Evolutionary conservation across 1,140 invertebrate species (phyloP).

Genomic region (Paralvinella palmiformis): DNA sequence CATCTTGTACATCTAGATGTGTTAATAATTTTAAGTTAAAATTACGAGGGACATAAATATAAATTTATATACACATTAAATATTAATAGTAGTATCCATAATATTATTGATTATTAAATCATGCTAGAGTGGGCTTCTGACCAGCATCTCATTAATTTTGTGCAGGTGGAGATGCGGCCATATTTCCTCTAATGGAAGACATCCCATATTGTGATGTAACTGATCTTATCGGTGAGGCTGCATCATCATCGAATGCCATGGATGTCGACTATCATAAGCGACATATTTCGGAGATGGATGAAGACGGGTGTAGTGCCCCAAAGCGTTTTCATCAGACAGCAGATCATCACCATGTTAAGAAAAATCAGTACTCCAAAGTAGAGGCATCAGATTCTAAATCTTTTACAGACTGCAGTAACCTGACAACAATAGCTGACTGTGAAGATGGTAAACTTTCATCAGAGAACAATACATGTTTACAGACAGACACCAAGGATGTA

Average conservation of each 20-base stretch:
- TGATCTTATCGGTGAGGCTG: constrained; percentile 1
- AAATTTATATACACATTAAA: background rate
- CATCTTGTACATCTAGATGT: too few relatives aligned
- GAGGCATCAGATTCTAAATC: background rate
- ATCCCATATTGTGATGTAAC: background rate
- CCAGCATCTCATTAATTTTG: background rate
- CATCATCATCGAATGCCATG: background rate
- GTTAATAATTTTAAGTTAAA: too few relatives aligned
- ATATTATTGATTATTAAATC: background rate
- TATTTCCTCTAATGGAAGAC: constrained; percentile 59
- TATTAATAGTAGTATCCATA: background rate
- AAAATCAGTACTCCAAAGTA: background rate
- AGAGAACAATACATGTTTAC: background rate
- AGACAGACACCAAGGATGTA: background rate
- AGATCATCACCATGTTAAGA: background rate
- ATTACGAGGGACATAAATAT: too few relatives aligned
- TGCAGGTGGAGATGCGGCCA: constrained; percentile 79
- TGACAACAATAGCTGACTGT: background rate
- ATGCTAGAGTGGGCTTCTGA: background rate
- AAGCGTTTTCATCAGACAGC: too few relatives aligned
- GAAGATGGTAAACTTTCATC: background rate
- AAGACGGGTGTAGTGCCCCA: background rate
- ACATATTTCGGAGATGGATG: constrained; percentile 11
- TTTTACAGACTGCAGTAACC: too few relatives aligned
- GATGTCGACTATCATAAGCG: too few relatives aligned